Conservation (phyloP, 2,888 invertebrate species). For the Exephanes ischioxanthus region DNA sequence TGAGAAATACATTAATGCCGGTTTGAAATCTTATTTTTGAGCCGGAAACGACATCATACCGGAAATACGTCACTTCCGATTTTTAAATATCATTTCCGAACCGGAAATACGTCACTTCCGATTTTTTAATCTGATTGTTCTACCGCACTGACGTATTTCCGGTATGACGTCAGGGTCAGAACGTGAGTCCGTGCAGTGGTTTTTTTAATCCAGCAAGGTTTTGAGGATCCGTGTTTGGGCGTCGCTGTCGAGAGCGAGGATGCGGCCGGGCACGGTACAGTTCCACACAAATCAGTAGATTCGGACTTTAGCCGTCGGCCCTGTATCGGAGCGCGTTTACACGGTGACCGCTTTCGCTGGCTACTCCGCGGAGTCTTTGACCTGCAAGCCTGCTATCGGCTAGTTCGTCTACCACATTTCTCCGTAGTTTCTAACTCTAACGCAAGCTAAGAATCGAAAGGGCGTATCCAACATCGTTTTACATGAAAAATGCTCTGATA, state of each 20-base stretch:
- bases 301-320: conserved; percentile 49
- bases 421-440: background rate
- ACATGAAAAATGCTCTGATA: no score
- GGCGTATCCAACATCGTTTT: no score
- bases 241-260: conserved; percentile 30
- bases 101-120: no score
- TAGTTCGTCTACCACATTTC: background rate
- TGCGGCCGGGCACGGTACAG: background rate
- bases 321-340: conserved; percentile 51
- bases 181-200: background rate
- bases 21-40: no score
- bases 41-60: no score
- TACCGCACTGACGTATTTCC: no score
- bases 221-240: conserved; percentile 35
- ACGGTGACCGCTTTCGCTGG: conserved; percentile 22
- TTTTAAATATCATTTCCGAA: no score
- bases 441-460: background rate
- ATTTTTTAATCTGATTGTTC: no score
- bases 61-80: no score
- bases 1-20: no score
- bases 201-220: background rate
- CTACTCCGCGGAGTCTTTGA: conserved; percentile 22
- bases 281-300: conserved; percentile 36
- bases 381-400: conserved; percentile 1
- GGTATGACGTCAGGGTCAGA: no score